A percentile compares a stretch with the other conserved stretches of the same genome.
These are phyloP conservation scores for Melanerpes aurifrons DNA, from an alignment of 2,113 vertebrate species.

Conservation along the genomic window DNA sequence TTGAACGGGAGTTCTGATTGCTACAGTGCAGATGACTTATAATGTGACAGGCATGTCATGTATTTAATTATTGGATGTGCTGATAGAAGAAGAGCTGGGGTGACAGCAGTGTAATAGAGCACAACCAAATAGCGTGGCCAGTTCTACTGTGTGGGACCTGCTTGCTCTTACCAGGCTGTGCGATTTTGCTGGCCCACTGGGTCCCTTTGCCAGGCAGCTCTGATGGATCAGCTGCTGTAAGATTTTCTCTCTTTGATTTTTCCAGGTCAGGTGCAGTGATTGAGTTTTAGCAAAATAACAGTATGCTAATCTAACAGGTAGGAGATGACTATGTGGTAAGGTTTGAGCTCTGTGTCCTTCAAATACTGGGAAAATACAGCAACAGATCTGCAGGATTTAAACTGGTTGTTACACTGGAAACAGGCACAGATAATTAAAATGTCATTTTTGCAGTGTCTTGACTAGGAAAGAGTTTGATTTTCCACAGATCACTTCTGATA, in stretches of 20 bases:
- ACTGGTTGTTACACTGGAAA: background rate
- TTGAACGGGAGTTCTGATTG: background rate
- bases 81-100: background rate
- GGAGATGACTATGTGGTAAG: background rate
- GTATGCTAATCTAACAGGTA: background rate
- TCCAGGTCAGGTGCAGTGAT: background rate
- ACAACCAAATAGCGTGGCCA: too few relatives aligned
- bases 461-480: background rate
- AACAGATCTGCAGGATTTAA: constrained; percentile 26
- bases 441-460: background rate
- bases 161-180: fast-evolving
- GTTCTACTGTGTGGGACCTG: fast-evolving
- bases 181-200: background rate
- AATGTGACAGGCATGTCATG: background rate
- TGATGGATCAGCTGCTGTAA: background rate
- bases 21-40: background rate
- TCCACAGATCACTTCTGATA: background rate
- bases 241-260: background rate
- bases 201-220: background rate
- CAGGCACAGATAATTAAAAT: background rate
- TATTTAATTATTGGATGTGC: background rate
- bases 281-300: background rate
- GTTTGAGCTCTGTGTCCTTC: background rate
- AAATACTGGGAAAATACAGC: background rate
- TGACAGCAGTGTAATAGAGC: background rate